Evolutionary conservation across 1,140 invertebrate species (phyloP).

Genomic region (Zaprionus davidi): DNA sequence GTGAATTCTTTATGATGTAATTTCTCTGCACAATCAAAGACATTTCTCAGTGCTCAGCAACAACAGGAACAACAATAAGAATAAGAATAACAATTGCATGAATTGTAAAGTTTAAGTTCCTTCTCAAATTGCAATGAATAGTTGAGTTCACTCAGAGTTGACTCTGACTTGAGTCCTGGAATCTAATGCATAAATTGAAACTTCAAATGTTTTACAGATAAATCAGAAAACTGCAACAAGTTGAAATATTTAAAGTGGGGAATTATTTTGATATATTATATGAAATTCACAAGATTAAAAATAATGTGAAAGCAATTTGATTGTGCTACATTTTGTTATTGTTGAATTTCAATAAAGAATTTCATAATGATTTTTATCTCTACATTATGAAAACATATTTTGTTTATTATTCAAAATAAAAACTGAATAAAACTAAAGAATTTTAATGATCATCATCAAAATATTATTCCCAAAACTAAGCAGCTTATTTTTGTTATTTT

Average conservation of each 20-base stretch:
- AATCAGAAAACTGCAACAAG: background rate
- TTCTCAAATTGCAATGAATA: background rate
- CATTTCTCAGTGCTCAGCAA: constrained; percentile 28
- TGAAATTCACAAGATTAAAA: too few species aligned
- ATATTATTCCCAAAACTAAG: constrained; percentile 23
- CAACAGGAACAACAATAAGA: background rate
- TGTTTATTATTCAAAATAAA: too few species aligned
- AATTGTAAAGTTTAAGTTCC: constrained; percentile 26
- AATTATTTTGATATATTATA: too few species aligned
- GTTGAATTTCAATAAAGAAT: background rate
- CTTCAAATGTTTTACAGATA: background rate
- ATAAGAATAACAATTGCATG: constrained; percentile 21
- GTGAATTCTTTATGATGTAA: constrained; percentile 65
- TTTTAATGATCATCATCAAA: constrained; percentile 8
- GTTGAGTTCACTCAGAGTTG: constrained; percentile 2
- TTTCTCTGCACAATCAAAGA: constrained; percentile 55
- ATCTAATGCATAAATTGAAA: background rate
- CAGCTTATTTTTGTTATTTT: constrained; percentile 33
- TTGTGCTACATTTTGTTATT: too few species aligned
- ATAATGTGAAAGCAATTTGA: too few species aligned
- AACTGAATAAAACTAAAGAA: background rate
- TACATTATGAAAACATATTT: background rate
- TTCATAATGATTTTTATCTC: background rate
- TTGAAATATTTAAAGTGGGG: background rate
- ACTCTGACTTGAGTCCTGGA: background rate